These are phyloP conservation scores for Mya arenaria DNA, from an alignment of 1,140 invertebrate genomes.

Conservation along the genomic window DNA sequence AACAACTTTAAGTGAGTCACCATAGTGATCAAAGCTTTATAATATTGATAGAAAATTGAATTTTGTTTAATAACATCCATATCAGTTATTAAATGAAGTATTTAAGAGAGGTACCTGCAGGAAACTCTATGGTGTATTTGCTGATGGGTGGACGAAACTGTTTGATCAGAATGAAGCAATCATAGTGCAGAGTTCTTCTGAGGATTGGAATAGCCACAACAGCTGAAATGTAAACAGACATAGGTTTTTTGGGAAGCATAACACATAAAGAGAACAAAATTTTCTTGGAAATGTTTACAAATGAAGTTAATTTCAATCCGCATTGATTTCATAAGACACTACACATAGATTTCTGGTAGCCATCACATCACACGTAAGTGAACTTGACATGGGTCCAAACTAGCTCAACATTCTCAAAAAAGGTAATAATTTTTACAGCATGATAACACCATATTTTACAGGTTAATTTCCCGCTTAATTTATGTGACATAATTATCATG, in stretches of 20 bases:
- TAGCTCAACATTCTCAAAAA: too few relatives aligned
- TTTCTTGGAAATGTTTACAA: not conserved
- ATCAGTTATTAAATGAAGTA: too few relatives aligned
- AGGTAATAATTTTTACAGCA: too few relatives aligned
- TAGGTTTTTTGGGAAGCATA: not conserved
- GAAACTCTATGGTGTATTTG: slow-evolving; percentile 82
- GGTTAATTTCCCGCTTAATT: too few relatives aligned
- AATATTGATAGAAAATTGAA: too few relatives aligned
- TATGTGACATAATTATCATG: too few relatives aligned
- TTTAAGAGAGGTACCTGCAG: slow-evolving; percentile 81
- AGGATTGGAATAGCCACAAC: slow-evolving; percentile 82
- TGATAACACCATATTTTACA: too few relatives aligned
- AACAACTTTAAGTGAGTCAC: too few relatives aligned
- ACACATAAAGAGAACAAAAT: not conserved
- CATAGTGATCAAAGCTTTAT: too few relatives aligned
- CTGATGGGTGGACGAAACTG: slow-evolving; percentile 82
- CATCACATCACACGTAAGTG: not conserved
- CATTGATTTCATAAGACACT: not conserved
- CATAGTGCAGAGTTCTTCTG: slow-evolving; percentile 80
- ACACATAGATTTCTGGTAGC: not conserved
- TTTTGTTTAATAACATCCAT: too few relatives aligned
- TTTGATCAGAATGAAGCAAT: slow-evolving; percentile 82
- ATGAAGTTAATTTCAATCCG: not conserved
- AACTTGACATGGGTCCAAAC: too few relatives aligned
- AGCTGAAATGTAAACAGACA: slow-evolving; percentile 65